Evolutionary conservation across 2,113 vertebrate species (phyloP), one percentile per base, ranked within the genome.

Genomic region (Scartelaos histophorus): DNA sequence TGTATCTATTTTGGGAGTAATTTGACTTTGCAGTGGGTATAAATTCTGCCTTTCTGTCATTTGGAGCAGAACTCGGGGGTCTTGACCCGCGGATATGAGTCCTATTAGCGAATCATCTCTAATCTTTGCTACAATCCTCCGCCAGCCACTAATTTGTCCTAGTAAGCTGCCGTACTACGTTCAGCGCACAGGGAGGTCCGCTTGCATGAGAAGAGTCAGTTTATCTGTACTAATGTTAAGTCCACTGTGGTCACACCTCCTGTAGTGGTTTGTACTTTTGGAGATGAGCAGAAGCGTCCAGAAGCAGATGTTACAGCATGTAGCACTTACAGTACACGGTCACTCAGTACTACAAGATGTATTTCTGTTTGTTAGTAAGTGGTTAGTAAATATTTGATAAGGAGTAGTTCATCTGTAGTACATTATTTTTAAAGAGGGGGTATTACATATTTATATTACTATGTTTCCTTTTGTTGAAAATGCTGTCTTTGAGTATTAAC

Each of bases 121-220:
- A 66, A 86, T 73, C 70, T 65, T 58, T 56, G 43, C 62, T 29
- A 22, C 71, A 54, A 78, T 78, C 77, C 78, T 66, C 65, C 69
- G 22, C 17, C 56, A 51, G 29, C 67, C 43, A 54, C 71, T 78
- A 67, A 67, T 80, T 73, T 67, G 68, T 78, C 43, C 51, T 81
- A 17, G 43, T 60, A 54, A 60, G 72, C 43, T 81, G 60, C 69
- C 16, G 53, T 70, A 65, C 66, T 34, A 57, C 65, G 75, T 74
- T 78, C 69, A 68, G 82, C 75, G 71, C 7, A 56, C 73, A 68
- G 69, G 80, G 80, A 81, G 83, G 82, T 86, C 80, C 65, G 12
- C 29, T 66, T 64, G 54, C 67, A 65, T 51, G 51, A 84, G 74
- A 51, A 82, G 73, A 74, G 3, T 70, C 61, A 71, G 66, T 73